phyloP scores from a whole-genome alignment of 2,113 vertebrate species.

The Chamaea fasciata region DNA sequence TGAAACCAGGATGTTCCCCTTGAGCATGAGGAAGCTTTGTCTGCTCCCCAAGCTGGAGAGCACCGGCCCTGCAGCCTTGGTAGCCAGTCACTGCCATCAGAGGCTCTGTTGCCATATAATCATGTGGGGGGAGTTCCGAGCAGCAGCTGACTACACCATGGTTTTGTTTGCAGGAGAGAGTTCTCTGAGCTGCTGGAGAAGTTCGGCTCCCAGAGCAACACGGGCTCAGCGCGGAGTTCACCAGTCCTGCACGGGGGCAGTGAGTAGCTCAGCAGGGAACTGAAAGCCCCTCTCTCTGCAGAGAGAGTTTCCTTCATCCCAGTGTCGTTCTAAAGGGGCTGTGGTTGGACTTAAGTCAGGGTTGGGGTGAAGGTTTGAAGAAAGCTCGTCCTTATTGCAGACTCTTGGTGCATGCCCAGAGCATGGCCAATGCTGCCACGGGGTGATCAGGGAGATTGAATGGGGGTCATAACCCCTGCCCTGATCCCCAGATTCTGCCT shows the following conservation, averaged over 20 bases:
- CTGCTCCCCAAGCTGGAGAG: background rate
- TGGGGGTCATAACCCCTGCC: background rate
- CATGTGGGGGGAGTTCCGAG: background rate
- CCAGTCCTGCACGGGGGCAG: conserved; percentile 72
- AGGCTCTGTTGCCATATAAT: background rate
- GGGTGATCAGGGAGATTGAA: background rate
- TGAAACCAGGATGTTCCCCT: background rate
- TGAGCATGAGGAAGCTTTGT: background rate
- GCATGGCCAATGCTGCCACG: rapidly evolving
- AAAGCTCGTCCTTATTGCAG: background rate
- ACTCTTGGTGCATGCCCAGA: background rate
- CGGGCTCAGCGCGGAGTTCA: conserved; percentile 81
- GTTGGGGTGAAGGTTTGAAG: background rate
- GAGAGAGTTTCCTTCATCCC: background rate
- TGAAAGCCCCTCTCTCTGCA: background rate
- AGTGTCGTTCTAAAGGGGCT: background rate
- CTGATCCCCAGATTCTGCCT: background rate
- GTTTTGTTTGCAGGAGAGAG: conserved; percentile 76
- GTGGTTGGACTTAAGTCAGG: background rate
- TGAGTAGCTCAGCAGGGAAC: conserved; percentile 29
- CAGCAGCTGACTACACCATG: background rate
- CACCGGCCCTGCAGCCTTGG: rapidly evolving
- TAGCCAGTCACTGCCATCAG: background rate
- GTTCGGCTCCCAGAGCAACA: conserved; percentile 82
- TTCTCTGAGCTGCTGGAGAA: conserved; percentile 87